Evolutionary conservation across 2,113 vertebrate species (phyloP), one percentile per base, ranked within the genome.

Genomic region (Nerophis lumbriciformis): DNA sequence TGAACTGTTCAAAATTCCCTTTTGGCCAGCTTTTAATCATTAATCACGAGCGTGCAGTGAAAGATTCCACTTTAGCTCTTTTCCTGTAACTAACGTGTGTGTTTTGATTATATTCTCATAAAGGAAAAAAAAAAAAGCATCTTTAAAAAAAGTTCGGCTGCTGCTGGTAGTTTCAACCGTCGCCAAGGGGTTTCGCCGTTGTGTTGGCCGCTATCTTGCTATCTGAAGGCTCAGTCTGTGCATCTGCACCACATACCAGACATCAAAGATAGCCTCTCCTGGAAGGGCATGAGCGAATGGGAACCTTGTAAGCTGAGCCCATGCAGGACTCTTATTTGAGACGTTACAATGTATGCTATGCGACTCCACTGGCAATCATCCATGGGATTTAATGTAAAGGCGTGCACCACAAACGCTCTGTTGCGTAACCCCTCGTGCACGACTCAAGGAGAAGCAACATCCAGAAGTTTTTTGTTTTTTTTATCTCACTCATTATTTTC

Each of bases 251-350:
- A 15, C 79, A 82, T 78, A 66, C 80, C 83, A 82, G 68, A 85
- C 83, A 84, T 88, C 75, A 85, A 86, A 88, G 68, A 59, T 68
- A 53, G 59, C 70, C 69, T 45, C 61, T 69, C 61, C 36, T 6
- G 62, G 48, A 50, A 10, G 61, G 68, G 21, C 45, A 21, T 57
- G 65, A 66, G 64, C 71, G 69, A 53, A 14, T 15, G 44, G 35
- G 65, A 71, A 50, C 63, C 44, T 45, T 65, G 78, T 76, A 76
- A 82, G 54, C 39, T 60, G 76, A 84, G 62, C 69, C 76, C 69
- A 54, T 13, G 54, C 19, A 3, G 55, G 73, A 71, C 63, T 49
- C 62, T 72, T 37, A 56, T 39, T 56, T 52, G 37, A 65, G 59
- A 78, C 59, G 66, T 62, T 72, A 69, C 77, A 69, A 73, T 76